Conservation (phyloP, 2,797 vertebrate species). For the Ciconia nigra region DNA sequence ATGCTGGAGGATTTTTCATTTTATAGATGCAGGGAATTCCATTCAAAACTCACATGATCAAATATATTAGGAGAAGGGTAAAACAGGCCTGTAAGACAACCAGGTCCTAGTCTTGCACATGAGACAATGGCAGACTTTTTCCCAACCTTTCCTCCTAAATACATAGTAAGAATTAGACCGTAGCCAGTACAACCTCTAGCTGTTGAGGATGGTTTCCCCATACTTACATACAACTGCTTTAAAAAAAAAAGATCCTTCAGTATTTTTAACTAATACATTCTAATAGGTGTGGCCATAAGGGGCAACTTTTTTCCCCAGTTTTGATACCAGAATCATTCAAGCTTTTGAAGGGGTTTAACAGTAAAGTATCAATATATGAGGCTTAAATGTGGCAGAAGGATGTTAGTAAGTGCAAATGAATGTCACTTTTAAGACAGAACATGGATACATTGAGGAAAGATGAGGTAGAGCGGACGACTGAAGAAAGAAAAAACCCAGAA, state of each 20-base stretch:
- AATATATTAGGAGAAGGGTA: background rate
- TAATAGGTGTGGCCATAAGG: background rate
- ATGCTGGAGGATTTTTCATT: background rate
- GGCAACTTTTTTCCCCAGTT: background rate
- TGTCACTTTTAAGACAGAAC: slow-evolving; percentile 61
- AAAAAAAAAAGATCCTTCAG: background rate
- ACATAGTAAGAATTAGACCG: background rate
- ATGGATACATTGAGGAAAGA: slow-evolving; percentile 63
- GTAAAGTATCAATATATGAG: slow-evolving; percentile 1
- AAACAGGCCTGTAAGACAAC: background rate
- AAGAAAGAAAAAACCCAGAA: background rate
- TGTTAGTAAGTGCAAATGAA: slow-evolving; percentile 70
- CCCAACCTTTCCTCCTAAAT: background rate
- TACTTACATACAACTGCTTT: background rate
- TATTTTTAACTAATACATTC: background rate
- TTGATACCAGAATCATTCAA: slow-evolving; percentile 9
- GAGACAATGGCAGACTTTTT: background rate
- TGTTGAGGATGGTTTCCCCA: background rate
- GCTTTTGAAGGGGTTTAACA: background rate
- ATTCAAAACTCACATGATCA: background rate
- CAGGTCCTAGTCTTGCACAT: background rate
- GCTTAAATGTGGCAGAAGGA: slow-evolving; percentile 38
- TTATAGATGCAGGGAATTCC: background rate
- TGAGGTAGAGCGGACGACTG: slow-evolving; percentile 50
- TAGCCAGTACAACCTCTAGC: background rate